phyloP scores from a whole-genome alignment of 2,888 invertebrate species.

The Clitarchus hookeri region DNA sequence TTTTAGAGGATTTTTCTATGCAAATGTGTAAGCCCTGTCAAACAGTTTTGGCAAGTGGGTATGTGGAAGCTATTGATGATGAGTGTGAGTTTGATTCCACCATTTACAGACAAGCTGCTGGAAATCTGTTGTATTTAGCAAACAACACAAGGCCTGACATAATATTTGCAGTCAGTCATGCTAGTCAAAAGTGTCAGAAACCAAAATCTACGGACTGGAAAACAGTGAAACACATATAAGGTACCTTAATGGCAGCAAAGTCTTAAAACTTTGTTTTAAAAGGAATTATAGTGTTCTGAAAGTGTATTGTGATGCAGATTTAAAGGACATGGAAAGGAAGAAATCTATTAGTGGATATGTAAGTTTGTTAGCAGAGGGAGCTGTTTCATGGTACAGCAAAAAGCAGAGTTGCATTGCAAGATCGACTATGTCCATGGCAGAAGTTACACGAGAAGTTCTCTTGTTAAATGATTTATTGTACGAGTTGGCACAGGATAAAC shows the following conservation, averaged over 20 bases:
- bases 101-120: neutral
- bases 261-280: neutral
- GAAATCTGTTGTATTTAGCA: neutral
- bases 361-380: neutral
- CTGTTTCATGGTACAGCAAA: neutral
- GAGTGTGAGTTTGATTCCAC: neutral
- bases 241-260: neutral
- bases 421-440: neutral
- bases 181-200: neutral
- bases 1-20: slow-evolving; percentile 16
- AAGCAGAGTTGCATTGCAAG: neutral
- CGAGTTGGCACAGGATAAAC: neutral
- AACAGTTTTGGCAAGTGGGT: neutral
- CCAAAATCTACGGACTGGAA: neutral
- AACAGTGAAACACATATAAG: neutral
- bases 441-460: neutral
- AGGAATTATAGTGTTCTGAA: neutral
- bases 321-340: neutral
- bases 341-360: neutral
- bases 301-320: neutral
- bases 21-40: slow-evolving; percentile 12
- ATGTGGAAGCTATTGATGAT: neutral
- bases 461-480: neutral
- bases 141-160: neutral
- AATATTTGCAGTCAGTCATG: neutral